phyloP scores from a whole-genome alignment of 2,888 invertebrate species.

The Laspeyria flexula region DNA sequence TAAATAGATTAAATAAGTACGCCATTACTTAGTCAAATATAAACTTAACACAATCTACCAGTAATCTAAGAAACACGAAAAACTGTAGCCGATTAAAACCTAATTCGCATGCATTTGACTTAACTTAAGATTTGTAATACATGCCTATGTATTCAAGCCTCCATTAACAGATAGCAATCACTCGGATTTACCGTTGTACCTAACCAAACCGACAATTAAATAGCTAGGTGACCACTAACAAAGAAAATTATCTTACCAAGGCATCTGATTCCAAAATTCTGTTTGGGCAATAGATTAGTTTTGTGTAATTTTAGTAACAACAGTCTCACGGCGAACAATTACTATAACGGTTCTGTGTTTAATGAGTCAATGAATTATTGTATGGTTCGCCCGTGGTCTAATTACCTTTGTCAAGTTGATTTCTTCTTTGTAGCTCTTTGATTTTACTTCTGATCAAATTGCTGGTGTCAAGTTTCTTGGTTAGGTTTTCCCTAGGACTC shows the following conservation, averaged over 20 bases:
- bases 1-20: too few species aligned
- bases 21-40: too few species aligned
- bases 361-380: conserved; percentile 68
- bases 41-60: too few species aligned
- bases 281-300: conserved; percentile 65
- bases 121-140: conserved; percentile 2
- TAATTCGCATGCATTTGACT: not conserved
- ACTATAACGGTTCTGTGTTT: conserved; percentile 58
- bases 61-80: too few species aligned
- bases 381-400: conserved; percentile 25
- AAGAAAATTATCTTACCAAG: conserved; percentile 61
- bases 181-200: conserved; percentile 39
- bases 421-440: too few species aligned
- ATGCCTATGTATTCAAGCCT: conserved; percentile 27
- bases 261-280: conserved; percentile 53
- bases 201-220: conserved; percentile 56
- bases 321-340: conserved; percentile 65
- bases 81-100: too few species aligned
- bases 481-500: too few species aligned
- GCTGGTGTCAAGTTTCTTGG: too few species aligned
- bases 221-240: conserved; percentile 52
- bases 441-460: too few species aligned
- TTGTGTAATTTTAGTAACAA: conserved; percentile 63
- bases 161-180: conserved; percentile 45
- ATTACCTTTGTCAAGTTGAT: too few species aligned